These are phyloP conservation scores for Anhinga rufa DNA, from an alignment of 2,113 vertebrate species.

Conservation along the genomic window DNA sequence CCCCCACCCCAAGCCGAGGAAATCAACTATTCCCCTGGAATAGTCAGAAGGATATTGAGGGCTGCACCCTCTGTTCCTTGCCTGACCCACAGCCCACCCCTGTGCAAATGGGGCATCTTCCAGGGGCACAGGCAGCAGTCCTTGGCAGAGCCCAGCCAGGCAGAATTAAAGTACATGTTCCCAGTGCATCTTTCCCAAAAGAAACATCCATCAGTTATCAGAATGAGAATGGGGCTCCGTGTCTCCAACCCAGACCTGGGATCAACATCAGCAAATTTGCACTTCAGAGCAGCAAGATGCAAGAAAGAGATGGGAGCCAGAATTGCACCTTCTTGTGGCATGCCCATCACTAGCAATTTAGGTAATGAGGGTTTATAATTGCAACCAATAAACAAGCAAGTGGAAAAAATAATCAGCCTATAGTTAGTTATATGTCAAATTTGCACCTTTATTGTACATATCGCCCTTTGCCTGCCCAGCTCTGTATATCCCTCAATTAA, in stretches of 20 bases:
- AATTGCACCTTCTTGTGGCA: neutral
- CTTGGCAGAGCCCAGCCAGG: neutral
- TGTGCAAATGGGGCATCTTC: neutral
- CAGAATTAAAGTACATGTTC: neutral
- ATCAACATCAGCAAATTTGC: neutral
- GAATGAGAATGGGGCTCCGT: neutral
- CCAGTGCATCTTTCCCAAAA: neutral
- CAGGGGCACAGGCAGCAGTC: neutral
- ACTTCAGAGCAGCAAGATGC: neutral
- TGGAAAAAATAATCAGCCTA: neutral
- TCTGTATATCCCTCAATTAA: neutral
- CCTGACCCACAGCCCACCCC: neutral
- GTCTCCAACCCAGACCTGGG: neutral
- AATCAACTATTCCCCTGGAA: neutral
- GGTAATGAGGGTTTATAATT: neutral
- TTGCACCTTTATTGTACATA: neutral
- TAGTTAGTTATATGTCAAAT: neutral
- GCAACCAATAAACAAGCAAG: neutral
- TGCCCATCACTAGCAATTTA: neutral
- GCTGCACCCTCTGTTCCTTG: neutral
- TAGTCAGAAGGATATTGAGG: neutral
- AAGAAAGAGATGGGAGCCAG: neutral
- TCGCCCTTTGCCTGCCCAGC: neutral
- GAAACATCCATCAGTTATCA: neutral
- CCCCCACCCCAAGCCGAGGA: accelerated